Evolutionary conservation across 2,113 vertebrate genomes (phyloP), one percentile per base, ranked within the genome.

Genomic region (Ciconia stormi): DNA sequence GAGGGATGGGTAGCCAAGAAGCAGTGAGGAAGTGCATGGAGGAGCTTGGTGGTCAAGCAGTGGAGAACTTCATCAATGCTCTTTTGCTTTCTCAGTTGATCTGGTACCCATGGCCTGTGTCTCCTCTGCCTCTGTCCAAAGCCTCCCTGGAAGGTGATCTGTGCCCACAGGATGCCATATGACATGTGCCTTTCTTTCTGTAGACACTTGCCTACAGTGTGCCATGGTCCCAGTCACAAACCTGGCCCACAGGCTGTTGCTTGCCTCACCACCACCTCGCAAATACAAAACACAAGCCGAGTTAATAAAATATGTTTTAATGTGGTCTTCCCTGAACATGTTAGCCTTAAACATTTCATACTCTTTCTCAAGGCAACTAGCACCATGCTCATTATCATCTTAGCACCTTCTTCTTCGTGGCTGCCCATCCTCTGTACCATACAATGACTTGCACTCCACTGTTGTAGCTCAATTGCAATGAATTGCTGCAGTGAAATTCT

Each of bases 281-380:
- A 87, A 80, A 85, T 23, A 65, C 26, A 83, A 55, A 95, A 62
- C 67, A 81, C n/a, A 70, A 91, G n/a, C n/a, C 6, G 1, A 47
- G 15, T 82, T 90, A 82, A 70, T 70, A 91, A 95, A 97, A 89
- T 50, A 66, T 6, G 4, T 73, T 97, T 97, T 96, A 97, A 96
- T 97, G 20, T 62, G 9, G 22, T 87, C 38, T 97, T 11, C 18
- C 40, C 22, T 88, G 52, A 70, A 76, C 16, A 36, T 8, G 2
- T 40, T 56, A 56, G 27, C 73, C 16, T 67, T 59, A 65, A 81
- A 76, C 6, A 78, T 52, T 86, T 93, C 27, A 52, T 77, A 53
- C 32, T 53, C 29, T 79, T 74, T 56, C n/a, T 94, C 50, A 89
- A 83, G 46, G 42, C 49, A 82, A 62, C 1, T 3, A 94, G 82